phyloP scores from a whole-genome alignment of 2,113 vertebrate species.

The Morone saxatilis region DNA sequence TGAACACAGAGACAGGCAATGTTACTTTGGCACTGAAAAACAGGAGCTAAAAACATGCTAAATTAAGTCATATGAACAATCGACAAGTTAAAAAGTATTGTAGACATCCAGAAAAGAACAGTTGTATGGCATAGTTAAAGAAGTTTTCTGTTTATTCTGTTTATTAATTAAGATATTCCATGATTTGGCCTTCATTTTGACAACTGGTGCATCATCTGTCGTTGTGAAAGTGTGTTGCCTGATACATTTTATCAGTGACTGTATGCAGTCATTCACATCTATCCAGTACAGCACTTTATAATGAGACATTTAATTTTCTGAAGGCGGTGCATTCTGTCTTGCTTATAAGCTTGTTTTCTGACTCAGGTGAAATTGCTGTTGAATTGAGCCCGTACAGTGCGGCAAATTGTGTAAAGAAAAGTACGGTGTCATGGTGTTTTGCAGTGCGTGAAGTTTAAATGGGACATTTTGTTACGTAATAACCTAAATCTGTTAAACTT shows the following conservation, averaged over 20 bases:
- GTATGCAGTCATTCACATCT: background rate
- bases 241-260: background rate
- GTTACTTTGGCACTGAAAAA: background rate
- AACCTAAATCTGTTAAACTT: constrained; percentile 35
- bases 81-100: background rate
- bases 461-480: constrained; percentile 34
- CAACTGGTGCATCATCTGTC: background rate
- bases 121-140: background rate
- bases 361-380: background rate
- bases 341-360: constrained; percentile 17
- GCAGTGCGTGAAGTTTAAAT: constrained; percentile 45
- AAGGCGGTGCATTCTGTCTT: background rate
- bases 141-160: background rate
- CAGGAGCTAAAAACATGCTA: background rate
- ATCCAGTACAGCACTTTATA: background rate
- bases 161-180: background rate
- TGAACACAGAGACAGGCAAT: background rate
- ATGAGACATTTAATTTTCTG: constrained; percentile 6
- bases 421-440: constrained; percentile 37
- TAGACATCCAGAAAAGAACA: background rate
- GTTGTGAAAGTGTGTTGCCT: background rate
- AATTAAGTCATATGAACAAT: background rate
- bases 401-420: constrained; percentile 18
- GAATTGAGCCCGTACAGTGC: background rate
- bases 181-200: background rate